Evolutionary conservation across 1,140 invertebrate genomes (phyloP), one percentile per base, ranked within the genome.

Genomic region (Campoletis sonorensis): DNA sequence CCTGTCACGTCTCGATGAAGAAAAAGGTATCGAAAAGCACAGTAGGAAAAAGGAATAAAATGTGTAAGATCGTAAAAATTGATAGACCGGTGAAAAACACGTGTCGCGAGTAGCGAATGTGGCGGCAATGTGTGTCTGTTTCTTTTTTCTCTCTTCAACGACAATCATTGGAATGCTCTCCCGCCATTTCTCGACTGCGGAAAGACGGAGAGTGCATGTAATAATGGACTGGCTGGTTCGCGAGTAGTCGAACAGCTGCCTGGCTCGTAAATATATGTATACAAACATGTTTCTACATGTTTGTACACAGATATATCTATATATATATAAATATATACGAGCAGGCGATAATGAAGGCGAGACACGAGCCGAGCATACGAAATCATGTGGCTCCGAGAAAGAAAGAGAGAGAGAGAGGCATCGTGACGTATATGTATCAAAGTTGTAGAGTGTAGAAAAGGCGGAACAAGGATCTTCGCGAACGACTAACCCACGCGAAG

Each of bases 201-300:
- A 30, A 33, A 27, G n/a, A 68, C 58, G 3, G 13, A 70, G 15
- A 70, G 16, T 70, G 67, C 30, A 33, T 33, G n/a, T 33, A 70
- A 70, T 70, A 33, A 70, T 70, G 51, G 51, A 77, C 51, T 54
- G 18, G n/a, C n/a, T 54, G 18, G 51, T 45, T 45, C 2, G 84
- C 82, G 84, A 84, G 77, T 84, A 82, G 85, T 84, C 85, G 85
- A 86, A 85, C 84, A 89, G 87, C 85, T 88, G 89, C 88, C 87
- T 70, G 3, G 51, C 11, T 54, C 51, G n/a, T 27, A 64, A 15
- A 64, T 64, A 64, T 64, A 64, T 64, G 61, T 64, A 64, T 26
- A 64, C 13, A 10, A 21, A 58, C 18, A 27, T 15, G 11, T 27
- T 23, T 27, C 7, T 64, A 27, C 23, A 27, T 64, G 61, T 64